Evolutionary conservation across 2,797 vertebrate species (phyloP), one percentile per base, ranked within the genome.

Genomic region (Neoniphon sammara): DNA sequence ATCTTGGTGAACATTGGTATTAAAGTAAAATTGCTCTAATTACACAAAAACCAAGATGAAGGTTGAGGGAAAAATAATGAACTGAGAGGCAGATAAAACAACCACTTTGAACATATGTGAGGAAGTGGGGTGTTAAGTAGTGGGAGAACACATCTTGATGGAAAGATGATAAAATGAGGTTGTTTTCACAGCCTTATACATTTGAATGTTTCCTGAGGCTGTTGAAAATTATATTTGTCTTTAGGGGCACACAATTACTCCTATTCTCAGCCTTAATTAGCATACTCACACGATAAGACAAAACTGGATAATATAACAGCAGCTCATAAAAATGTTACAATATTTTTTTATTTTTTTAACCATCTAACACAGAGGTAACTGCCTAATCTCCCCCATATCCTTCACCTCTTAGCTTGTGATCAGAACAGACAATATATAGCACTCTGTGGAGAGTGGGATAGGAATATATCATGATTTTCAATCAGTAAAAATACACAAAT

Each of bases 21-120:
- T 88, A 77, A 87, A 89, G 82, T 88, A 53, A 34, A 73, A 84
- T 83, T 58, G 56, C n/a, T 80, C 21, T 87, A 88, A 92, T 90
- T 87, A 82, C 68, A 85, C 53, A 75, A 66, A 59, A 74, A 76
- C 61, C 54, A 34, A 73, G 75, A 84, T 73, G 75, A 87, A 74
- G 49, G 56, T 76, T 60, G 27, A 54, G 53, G 54, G 67, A 31
- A 70, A 71, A 44, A 77, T 46, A 77, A 88, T 44, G 36, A 73
- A 85, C 27, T 39, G 46, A 75, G 42, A 74, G 59, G 67, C 52
- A 72, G 70, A 81, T 70, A 75, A 81, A 79, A 39, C 34, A 70
- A 52, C 34, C 7, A 55, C 53, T 80, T 85, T 81, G 66, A 87
- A 84, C 57, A 78, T 11, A 76, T 66, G 34, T 52, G 61, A 9